A percentile compares a stretch with the other conserved stretches of the same genome.
Evolutionary conservation across 2,888 invertebrate genomes (phyloP).

Genomic region (Hydrotaea cyrtoneurina): DNA sequence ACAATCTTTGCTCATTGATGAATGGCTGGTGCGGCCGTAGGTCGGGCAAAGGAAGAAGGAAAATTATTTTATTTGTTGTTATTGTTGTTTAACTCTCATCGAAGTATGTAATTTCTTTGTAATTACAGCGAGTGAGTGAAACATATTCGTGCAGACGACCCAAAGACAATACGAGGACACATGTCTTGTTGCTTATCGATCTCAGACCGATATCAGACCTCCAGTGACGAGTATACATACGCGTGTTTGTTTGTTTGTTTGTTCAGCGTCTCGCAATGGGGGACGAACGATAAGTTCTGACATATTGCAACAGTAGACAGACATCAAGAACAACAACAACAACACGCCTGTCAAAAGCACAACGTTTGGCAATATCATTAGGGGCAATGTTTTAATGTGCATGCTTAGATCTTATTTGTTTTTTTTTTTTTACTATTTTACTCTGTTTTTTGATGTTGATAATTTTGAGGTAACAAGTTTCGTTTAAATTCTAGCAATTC

Average conservation of each 20-base stretch:
- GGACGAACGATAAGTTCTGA: background rate
- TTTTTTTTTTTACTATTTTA: too few species aligned
- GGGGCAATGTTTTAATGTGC: background rate
- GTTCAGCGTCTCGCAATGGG: background rate
- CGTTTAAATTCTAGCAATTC: too few species aligned
- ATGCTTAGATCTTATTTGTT: too few species aligned
- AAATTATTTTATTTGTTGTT: background rate
- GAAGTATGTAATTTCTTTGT: background rate
- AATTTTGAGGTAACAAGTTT: too few species aligned
- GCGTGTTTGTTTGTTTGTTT: background rate
- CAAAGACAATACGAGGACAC: background rate
- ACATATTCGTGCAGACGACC: background rate
- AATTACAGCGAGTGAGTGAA: background rate
- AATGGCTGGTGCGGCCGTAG: background rate
- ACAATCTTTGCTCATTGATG: constrained; percentile 1
- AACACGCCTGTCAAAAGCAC: background rate
- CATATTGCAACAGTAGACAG: background rate
- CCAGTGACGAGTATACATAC: background rate
- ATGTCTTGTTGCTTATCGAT: background rate
- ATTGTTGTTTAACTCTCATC: background rate
- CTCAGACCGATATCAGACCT: background rate
- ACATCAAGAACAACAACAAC: background rate
- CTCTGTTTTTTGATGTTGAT: background rate
- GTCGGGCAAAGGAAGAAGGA: background rate
- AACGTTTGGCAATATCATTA: background rate